Evolutionary conservation across 1,140 invertebrate species (phyloP), one percentile per base, ranked within the genome.

Genomic region (Pemphigus obesinymphae): DNA sequence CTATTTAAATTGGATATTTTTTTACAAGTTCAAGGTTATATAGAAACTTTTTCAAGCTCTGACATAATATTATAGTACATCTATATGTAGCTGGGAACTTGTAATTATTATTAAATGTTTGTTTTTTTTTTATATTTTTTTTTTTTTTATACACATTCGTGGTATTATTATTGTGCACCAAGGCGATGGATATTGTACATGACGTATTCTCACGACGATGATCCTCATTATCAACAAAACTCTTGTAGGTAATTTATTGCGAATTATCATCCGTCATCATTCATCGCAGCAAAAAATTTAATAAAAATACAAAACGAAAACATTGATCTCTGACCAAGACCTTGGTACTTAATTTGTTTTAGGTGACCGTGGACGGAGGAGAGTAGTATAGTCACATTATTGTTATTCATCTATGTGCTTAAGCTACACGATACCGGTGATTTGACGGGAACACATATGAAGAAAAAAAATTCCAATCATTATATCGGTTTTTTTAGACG

Each of bases 271-370:
- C 31, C 20, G 7, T 37, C n/a, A n/a, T n/a, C n/a, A n/a, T n/a
- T 40, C 8, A 40, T 40, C 34, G 20, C 63, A 10, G 31, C 31
- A 43, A 8, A 43, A 13, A n/a, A n/a, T n/a, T n/a, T n/a, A n/a
- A n/a, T n/a, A n/a, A n/a, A n/a, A 23, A 68, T 15, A n/a, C 40
- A 23, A 63, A 43, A 43, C 7, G 37, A 43, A 70, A 58, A 61
- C 75, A 43, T 58, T 61, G 75, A 78, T 78, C 75, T 78, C 34
- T 78, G 75, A 78, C 75, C 75, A 53, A 78, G 75, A 78, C 75
- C 75, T 78, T 78, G 75, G 23, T 3, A 34, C 23, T 55, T 43
- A 76, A 76, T 76, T 55, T 23, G 29, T 34, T 66, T 72, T n/a
- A 13, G 23, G 6, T 29, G 68, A 20, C 68, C 68, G 68, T 72